A percentile compares a stretch with the other conserved stretches of the same genome.
phyloP scores from a whole-genome alignment of 2,113 vertebrate species.

The Mungos mungo region DNA sequence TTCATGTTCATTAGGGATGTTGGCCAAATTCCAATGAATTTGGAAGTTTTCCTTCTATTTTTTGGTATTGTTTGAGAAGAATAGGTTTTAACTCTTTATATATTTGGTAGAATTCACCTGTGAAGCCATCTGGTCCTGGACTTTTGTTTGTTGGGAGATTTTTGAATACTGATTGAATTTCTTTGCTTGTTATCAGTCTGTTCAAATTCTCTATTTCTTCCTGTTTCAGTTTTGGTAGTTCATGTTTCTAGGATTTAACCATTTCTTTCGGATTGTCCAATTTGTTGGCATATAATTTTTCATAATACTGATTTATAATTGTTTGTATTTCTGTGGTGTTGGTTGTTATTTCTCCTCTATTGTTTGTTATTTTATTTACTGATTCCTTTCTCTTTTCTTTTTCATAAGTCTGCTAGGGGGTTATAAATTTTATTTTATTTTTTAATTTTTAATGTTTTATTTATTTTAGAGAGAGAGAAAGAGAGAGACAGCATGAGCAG shows the following conservation, averaged over 20 bases:
- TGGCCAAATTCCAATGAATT: not conserved
- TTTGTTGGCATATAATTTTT: not conserved
- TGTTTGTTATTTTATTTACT: not conserved
- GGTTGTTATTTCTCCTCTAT: not conserved
- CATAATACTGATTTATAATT: not conserved
- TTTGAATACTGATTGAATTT: not conserved
- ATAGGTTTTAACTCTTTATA: not conserved
- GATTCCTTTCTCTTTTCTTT: not conserved
- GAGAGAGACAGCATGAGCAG: no score
- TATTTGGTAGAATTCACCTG: not conserved
- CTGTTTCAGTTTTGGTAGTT: not conserved
- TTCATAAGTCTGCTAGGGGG: not conserved
- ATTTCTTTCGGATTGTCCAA: no score
- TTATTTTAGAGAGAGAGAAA: no score
- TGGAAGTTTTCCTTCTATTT: no score
- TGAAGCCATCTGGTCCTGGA: not conserved
- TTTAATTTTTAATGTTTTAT: no score
- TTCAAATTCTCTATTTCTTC: not conserved
- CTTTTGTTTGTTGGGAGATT: not conserved
- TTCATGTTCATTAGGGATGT: not conserved
- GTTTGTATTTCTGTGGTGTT: not conserved
- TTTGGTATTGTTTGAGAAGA: not conserved
- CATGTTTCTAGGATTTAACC: no score
- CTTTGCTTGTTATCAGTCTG: not conserved
- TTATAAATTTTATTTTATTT: not conserved